These are phyloP conservation scores for Lagorchestes hirsutus DNA, from an alignment of 2,797 vertebrate genomes.

Conservation along the genomic window DNA sequence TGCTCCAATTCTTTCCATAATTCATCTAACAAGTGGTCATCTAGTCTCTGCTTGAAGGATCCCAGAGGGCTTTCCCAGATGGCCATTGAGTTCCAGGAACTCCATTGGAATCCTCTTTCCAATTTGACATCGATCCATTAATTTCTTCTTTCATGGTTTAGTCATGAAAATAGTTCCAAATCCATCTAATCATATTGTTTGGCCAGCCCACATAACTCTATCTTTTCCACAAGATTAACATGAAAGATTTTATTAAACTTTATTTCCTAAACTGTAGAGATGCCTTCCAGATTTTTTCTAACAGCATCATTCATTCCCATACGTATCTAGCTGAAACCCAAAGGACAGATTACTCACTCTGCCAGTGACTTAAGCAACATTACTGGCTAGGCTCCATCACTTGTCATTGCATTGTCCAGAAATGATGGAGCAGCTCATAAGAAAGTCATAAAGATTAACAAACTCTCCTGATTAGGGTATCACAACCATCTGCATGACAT, in stretches of 20 bases:
- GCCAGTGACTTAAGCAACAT: neutral
- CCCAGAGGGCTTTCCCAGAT: neutral
- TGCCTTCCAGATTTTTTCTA: neutral
- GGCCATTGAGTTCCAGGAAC: neutral
- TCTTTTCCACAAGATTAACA: neutral
- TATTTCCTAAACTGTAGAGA: neutral
- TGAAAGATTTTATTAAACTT: neutral
- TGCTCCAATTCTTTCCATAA: neutral
- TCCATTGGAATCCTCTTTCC: neutral
- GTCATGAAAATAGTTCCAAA: neutral
- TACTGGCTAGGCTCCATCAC: neutral
- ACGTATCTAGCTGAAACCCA: neutral
- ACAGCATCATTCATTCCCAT: neutral
- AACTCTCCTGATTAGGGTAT: neutral
- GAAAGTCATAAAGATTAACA: neutral
- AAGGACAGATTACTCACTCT: neutral
- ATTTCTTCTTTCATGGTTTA: neutral
- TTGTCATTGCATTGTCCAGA: neutral
- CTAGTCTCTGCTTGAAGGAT: neutral
- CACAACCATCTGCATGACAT: slow-evolving; percentile 1
- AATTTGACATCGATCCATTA: neutral
- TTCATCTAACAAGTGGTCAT: neutral
- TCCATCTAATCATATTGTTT: neutral
- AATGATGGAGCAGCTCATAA: neutral
- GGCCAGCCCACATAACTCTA: neutral